Conservation (phyloP, 2,888 invertebrate species). For the Apantesis nais region DNA sequence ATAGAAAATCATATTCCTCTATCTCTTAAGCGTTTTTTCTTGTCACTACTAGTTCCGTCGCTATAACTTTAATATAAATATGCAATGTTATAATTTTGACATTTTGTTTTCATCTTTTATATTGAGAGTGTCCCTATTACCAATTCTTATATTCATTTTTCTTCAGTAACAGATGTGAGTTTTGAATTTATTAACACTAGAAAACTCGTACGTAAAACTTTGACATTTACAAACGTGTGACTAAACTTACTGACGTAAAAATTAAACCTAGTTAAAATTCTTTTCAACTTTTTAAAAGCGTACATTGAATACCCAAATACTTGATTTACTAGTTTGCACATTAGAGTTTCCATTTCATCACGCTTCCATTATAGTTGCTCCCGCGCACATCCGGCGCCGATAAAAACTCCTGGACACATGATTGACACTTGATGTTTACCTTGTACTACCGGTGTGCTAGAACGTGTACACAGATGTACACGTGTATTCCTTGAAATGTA, state of each 20-base stretch:
- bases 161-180: background rate
- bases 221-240: background rate
- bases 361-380: constrained; percentile 35
- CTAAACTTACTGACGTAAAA: background rate
- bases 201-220: background rate
- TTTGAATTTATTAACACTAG: background rate
- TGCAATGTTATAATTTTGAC: background rate
- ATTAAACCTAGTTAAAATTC: background rate
- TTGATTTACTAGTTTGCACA: constrained; percentile 5
- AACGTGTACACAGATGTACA: constrained; percentile 5
- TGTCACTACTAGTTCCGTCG: background rate
- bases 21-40: background rate
- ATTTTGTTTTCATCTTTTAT: background rate
- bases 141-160: background rate
- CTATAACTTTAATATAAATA: background rate
- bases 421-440: constrained; percentile 52
- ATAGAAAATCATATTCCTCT: background rate
- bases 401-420: constrained; percentile 50
- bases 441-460: constrained; percentile 35
- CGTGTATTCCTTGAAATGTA: constrained; percentile 10
- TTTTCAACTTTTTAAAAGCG: background rate
- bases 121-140: background rate
- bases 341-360: constrained; percentile 10
- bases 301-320: background rate
- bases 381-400: constrained; percentile 42